Percentiles rank a stretch among this genome's conserved stretches.
Conservation (phyloP, 2,113 vertebrate genomes). For the Crotalus tigris region DNA sequence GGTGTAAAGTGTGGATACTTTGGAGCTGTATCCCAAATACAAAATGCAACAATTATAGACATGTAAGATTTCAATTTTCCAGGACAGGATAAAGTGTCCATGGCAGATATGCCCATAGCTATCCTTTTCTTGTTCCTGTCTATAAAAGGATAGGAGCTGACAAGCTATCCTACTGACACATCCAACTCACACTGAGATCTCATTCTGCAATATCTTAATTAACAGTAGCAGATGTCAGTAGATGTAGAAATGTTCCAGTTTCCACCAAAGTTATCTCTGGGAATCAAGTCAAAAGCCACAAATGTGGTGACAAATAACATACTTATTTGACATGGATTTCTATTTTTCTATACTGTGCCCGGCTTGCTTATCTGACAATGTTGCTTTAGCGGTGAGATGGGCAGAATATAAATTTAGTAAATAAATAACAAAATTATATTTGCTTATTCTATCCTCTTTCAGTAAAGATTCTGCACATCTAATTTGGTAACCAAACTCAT, state of each 20-base stretch:
- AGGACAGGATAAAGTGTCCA: neutral
- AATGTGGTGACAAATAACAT: neutral
- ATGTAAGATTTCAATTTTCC: neutral
- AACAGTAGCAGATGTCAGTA: neutral
- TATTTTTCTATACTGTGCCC: neutral
- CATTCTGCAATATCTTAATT: neutral
- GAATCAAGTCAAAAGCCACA: neutral
- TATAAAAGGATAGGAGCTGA: neutral
- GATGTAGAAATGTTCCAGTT: neutral
- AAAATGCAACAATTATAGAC: neutral
- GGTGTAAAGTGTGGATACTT: neutral
- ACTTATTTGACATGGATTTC: neutral
- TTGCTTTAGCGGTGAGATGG: neutral
- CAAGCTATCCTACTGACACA: neutral
- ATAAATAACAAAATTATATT: neutral
- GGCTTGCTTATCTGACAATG: neutral
- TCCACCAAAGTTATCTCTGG: neutral
- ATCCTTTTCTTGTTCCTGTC: neutral
- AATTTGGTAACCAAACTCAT: neutral
- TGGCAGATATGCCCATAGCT: neutral
- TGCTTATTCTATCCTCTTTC: neutral
- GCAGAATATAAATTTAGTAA: neutral
- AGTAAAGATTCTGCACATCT: neutral
- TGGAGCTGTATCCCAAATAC: neutral
- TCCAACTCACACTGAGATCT: neutral